Percentiles rank a stretch among this genome's conserved stretches.
Evolutionary conservation across 2,797 vertebrate species (phyloP).

Genomic region (Sebastes umbrosus): DNA sequence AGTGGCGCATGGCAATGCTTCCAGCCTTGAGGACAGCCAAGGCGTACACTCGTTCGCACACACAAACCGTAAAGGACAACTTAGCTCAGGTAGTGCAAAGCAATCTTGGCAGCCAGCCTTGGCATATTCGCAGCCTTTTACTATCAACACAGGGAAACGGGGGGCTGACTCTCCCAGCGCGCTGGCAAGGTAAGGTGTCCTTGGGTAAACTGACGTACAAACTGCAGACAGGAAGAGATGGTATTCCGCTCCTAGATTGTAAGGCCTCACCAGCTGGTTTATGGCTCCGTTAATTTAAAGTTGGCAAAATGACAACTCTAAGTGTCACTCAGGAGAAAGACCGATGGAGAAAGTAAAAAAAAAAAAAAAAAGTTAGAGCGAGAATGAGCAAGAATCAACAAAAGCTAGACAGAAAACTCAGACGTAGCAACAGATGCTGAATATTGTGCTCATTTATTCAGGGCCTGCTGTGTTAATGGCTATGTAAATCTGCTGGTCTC

Average conservation of each 20-base stretch:
- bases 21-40: conserved; percentile 62
- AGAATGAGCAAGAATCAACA: conserved; percentile 51
- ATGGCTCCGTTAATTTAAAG: conserved; percentile 55
- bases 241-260: conserved; percentile 33
- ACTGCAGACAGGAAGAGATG: conserved; percentile 38
- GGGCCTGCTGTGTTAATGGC: conserved; percentile 76
- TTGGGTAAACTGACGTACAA: conserved; percentile 60
- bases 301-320: conserved; percentile 59
- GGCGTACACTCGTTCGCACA: conserved; percentile 42
- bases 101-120: conserved; percentile 72
- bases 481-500: conserved; percentile 75
- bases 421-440: conserved; percentile 68
- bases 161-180: conserved; percentile 49
- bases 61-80: conserved; percentile 71
- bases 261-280: conserved; percentile 62
- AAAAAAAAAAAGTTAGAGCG: conserved; percentile 8
- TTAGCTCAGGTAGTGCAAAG: conserved; percentile 76
- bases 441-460: conserved; percentile 75
- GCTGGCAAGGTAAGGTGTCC: conserved; percentile 68
- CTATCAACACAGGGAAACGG: conserved; percentile 69
- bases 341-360: not conserved
- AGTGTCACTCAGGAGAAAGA: conserved; percentile 40
- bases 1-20: conserved; percentile 65
- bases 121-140: conserved; percentile 66
- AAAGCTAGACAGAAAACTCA: conserved; percentile 41